These are phyloP conservation scores for Podarcis muralis DNA, from an alignment of 2,113 vertebrate genomes.

Conservation along the genomic window DNA sequence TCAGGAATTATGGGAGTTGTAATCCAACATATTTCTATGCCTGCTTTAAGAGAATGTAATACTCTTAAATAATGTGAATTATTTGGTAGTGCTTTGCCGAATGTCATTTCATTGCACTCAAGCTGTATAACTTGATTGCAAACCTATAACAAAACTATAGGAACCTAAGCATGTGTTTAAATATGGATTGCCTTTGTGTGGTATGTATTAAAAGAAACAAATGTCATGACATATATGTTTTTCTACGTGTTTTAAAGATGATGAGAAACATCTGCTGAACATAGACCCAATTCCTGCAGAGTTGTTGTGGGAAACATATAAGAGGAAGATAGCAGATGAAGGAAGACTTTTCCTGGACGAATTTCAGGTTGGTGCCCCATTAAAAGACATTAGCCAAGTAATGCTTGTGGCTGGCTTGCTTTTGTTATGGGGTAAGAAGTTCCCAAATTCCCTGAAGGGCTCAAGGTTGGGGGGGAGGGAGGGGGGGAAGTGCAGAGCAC, in stretches of 20 bases:
- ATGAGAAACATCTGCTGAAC: constrained; percentile 82
- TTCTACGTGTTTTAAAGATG: constrained; percentile 70
- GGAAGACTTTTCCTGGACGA: constrained; percentile 93
- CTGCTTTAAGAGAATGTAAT: not conserved
- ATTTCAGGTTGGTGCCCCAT: constrained; percentile 86
- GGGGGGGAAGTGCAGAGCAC: not conserved
- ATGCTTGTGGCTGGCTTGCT: not conserved
- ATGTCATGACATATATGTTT: not conserved
- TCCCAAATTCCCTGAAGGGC: not conserved
- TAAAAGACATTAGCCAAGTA: not conserved
- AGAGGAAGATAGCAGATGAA: constrained; percentile 93
- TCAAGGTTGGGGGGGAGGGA: not conserved
- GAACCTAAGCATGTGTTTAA: not conserved
- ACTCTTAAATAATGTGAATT: not conserved
- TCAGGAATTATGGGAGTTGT: not conserved
- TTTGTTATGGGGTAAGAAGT: not conserved
- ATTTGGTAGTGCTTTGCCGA: not conserved
- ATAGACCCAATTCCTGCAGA: constrained; percentile 91
- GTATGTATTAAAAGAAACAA: not conserved
- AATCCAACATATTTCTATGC: not conserved
- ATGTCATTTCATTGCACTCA: not conserved
- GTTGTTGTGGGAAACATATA: constrained; percentile 84
- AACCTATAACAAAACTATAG: no score
- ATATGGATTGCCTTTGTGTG: accelerated
- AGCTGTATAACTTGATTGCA: not conserved